Conservation (phyloP, 2,888 invertebrate species). For the Parasteatoda lunata region DNA sequence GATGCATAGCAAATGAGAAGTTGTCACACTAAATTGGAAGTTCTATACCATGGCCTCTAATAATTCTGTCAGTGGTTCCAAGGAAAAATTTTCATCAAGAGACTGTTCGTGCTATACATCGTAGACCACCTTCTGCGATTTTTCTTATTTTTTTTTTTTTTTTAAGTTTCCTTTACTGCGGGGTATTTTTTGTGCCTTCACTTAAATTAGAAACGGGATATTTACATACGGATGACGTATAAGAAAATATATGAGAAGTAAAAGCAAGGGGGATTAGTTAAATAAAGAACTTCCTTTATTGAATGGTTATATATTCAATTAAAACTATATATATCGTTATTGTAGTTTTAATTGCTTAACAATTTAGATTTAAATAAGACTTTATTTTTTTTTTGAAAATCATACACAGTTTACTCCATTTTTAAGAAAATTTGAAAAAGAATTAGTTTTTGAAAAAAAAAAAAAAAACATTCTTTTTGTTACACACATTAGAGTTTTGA, state of each 20-base stretch:
- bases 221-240: constrained; percentile 29
- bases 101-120: neutral
- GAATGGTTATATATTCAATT: no score
- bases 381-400: no score
- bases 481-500: no score
- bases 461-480: no score
- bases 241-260: constrained; percentile 1
- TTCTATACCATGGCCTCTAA: constrained; percentile 19
- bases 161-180: neutral
- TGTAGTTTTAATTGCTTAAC: no score
- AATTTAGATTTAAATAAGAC: no score
- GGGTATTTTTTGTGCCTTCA: neutral
- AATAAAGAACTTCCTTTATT: no score
- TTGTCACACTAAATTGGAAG: constrained; percentile 63
- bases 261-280: neutral
- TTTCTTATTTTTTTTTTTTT: constrained; percentile 12
- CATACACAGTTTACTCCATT: no score
- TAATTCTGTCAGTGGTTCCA: constrained; percentile 53
- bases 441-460: no score
- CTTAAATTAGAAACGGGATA: constrained; percentile 5
- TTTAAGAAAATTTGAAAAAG: no score
- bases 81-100: constrained; percentile 11
- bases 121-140: constrained; percentile 15
- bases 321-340: no score
- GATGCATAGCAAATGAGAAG: constrained; percentile 66